Conservation (phyloP, 1,140 invertebrate genomes). For the Kradibia gibbosae region DNA sequence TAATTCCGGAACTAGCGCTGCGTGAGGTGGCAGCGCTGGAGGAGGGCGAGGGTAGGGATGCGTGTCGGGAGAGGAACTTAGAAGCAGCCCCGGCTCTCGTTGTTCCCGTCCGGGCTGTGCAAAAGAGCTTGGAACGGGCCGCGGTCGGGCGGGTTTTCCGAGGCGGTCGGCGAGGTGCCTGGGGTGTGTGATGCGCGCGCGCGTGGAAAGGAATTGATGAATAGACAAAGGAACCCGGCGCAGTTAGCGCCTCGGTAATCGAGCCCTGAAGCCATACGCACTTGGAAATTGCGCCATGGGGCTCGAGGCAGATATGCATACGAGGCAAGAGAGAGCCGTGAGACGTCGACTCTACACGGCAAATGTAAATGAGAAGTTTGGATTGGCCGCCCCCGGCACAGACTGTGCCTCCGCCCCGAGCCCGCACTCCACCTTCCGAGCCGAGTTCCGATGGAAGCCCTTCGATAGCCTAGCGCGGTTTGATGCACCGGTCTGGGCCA, state of each 20-base stretch:
- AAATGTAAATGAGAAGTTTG: constrained; percentile 10
- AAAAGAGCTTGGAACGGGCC: no score
- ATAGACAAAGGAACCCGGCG: background rate
- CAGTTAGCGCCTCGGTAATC: constrained; percentile 1
- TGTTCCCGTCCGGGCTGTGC: no score
- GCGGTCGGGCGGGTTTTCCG: no score
- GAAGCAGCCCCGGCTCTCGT: no score
- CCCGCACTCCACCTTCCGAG: background rate
- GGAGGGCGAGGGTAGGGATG: no score
- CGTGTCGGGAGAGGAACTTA: no score
- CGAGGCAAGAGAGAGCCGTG: background rate
- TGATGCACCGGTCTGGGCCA: background rate
- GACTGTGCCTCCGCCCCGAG: background rate
- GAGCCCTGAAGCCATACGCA: background rate
- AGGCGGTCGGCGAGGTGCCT: no score
- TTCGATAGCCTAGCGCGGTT: background rate
- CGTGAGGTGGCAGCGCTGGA: no score
- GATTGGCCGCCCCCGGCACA: background rate
- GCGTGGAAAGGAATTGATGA: no score
- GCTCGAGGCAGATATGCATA: background rate
- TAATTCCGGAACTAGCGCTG: no score
- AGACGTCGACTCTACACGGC: background rate
- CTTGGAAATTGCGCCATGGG: background rate
- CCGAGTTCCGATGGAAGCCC: background rate
- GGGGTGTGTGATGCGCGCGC: no score